Evolutionary conservation across 2,888 invertebrate species (phyloP), one percentile per base, ranked within the genome.

Genomic region (Tinea semifulvella): DNA sequence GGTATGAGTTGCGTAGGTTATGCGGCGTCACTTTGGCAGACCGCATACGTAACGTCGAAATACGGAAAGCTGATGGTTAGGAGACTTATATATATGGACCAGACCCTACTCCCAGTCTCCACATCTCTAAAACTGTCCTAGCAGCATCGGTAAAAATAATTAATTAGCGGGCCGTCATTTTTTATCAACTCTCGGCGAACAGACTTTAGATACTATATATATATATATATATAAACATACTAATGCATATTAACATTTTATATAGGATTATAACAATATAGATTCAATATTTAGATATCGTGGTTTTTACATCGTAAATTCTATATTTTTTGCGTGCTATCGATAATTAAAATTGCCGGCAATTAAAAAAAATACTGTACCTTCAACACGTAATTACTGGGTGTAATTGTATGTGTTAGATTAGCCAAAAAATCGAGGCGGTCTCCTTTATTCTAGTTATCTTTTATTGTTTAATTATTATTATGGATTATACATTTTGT

Each of bases 291-390:
- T 25, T 6, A n/a, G 20, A 19, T 31, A 31, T 38, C 11, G 8
- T n/a, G 38, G 18, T 38, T 20, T 8, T 38, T 38, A 38, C 38
- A 4, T 38, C 20, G 11, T 38, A 38, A 40, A 46, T 45, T 46
- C 46, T 54, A 52, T 61, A 64, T 61, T 4, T 61, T 61, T 60
- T 54, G 51, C 48, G 55, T 59, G 61, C 62, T 59, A 59, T 64
- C 63, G 76, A 74, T 77, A 80, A 80, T 79, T 80, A 77, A 74
- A 74, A 75, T 73, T 63, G 67, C 63, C 58, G 59, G 63, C 75
- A 75, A 75, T 77, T 75, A 75, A 67, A 53, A 52, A 52, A 50
- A n/a, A n/a, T n/a, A n/a, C n/a, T 11, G 39, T 45, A 36, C 18
- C 10, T 36, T 17, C 18, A 18, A 28, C 22, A 14, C 38, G 52